These are phyloP conservation scores for Synchiropus splendidus DNA, from an alignment of 2,113 vertebrate species.

Conservation along the genomic window DNA sequence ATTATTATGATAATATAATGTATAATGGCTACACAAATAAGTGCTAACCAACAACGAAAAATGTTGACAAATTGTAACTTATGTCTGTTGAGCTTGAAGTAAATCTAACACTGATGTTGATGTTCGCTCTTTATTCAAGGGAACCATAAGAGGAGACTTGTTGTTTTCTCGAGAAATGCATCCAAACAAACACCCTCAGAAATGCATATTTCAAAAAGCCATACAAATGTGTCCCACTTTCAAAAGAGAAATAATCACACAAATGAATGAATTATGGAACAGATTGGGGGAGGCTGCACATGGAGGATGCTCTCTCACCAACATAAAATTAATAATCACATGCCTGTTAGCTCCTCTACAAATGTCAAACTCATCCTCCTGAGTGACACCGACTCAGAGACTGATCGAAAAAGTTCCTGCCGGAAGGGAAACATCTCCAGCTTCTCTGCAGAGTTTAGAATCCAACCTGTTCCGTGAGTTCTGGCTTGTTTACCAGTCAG, in stretches of 20 bases:
- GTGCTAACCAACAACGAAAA: too few relatives aligned
- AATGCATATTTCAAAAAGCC: slow-evolving; percentile 32
- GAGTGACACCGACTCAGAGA: too few relatives aligned
- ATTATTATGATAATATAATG: too few relatives aligned
- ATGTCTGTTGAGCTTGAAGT: too few relatives aligned
- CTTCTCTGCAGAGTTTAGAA: not conserved
- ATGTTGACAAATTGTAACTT: too few relatives aligned
- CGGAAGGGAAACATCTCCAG: too few relatives aligned
- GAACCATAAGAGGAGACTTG: not conserved
- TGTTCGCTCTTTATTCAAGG: too few relatives aligned
- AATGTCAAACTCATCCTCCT: slow-evolving; percentile 13
- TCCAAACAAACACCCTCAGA: slow-evolving; percentile 10
- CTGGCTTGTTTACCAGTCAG: not conserved
- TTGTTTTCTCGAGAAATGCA: slow-evolving; percentile 1
- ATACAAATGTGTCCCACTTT: slow-evolving; percentile 28
- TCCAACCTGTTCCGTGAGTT: not conserved
- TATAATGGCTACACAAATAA: too few relatives aligned
- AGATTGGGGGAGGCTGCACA: slow-evolving; percentile 2
- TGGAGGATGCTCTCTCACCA: slow-evolving; percentile 11
- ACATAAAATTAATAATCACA: slow-evolving; percentile 25
- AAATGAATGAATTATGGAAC: slow-evolving; percentile 57
- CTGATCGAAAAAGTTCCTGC: too few relatives aligned
- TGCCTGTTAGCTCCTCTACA: not conserved
- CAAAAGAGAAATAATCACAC: slow-evolving; percentile 45
- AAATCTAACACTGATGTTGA: too few relatives aligned